Evolutionary conservation across 2,888 invertebrate species (phyloP).

Genomic region (Drosophila leonis): DNA sequence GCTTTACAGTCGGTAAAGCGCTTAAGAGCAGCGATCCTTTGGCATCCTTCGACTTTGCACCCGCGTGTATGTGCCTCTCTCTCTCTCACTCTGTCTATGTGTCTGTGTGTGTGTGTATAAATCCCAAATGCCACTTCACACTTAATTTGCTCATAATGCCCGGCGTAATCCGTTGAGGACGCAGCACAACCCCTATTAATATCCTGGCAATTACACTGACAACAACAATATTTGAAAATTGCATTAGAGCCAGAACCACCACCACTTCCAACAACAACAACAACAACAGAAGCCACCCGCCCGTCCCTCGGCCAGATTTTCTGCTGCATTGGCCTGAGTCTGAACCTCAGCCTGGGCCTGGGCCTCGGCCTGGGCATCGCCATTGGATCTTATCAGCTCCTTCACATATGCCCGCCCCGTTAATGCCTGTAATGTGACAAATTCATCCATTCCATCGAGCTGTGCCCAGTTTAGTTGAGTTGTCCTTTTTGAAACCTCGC

Average conservation of each 20-base stretch:
- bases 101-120: slow-evolving; percentile 48
- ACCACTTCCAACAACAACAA: slow-evolving; percentile 18
- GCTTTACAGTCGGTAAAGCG: slow-evolving; percentile 53
- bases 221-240: slow-evolving; percentile 76
- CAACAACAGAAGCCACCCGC: slow-evolving; percentile 16
- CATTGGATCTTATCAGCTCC: slow-evolving; percentile 68
- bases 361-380: slow-evolving; percentile 2
- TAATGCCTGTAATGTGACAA: slow-evolving; percentile 77
- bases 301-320: slow-evolving; percentile 51
- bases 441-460: slow-evolving; percentile 64
- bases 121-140: slow-evolving; percentile 82
- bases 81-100: neutral
- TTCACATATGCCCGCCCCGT: slow-evolving; percentile 62
- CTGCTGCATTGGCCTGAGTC: slow-evolving; percentile 60
- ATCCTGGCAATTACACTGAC: slow-evolving; percentile 77
- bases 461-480: slow-evolving; percentile 32
- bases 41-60: slow-evolving; percentile 43
- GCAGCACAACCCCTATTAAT: slow-evolving; percentile 60
- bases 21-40: slow-evolving; percentile 43
- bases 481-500: slow-evolving; percentile 61
- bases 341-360: neutral
- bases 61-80: slow-evolving; percentile 11
- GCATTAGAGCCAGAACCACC: slow-evolving; percentile 50
- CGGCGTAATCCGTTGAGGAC: slow-evolving; percentile 72
- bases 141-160: slow-evolving; percentile 83